Evolutionary conservation across 2,797 vertebrate species (phyloP), one percentile per base, ranked within the genome.

Genomic region (Setipinna tenuifilis): DNA sequence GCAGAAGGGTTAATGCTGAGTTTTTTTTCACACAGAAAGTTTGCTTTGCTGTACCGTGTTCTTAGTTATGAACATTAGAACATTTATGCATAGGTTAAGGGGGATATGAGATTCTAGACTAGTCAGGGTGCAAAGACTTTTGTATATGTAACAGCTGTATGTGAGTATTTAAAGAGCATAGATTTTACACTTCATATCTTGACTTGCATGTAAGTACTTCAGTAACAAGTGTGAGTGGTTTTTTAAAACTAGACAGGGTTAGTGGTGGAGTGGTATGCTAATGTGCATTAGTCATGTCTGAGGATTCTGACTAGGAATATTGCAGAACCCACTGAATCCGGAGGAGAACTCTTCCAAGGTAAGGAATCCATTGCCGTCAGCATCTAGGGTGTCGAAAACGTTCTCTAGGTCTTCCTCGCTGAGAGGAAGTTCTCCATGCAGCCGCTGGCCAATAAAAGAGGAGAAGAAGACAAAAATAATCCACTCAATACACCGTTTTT

Each of bases 351-450:
- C 98, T 3, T 97, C 93, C 17, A 95, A 94, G 2, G 97, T 98
- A 61, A 99, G 97, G 83, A 92, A 97, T 68, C 97, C 97, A 0
- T 98, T 98, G 87, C 95, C 92, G 75, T 99, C 98, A 0, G 96
- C 88, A 89, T 99, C 98, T 88, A 99, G 92, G 0, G 94, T 96
- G 85, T 96, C 95, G 82, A 99, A 99, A 19, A 97, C 97, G 12
- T 97, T 96, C 90, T 99, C 97, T 93, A 99, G 91, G 7, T 99
- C 97, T 25, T 98, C 97, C 1, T 94, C 92, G 84, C 95, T 97
- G 78, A 99, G 95, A 6, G 97, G 96, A 46, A 98, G 91, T 90
- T 98, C 96, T 35, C 92, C 85, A 41, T 96, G 94, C 87, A 99
- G 95, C 85, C 96, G 93, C 98, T 99, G 93, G 95, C 93, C 44